A percentile compares a stretch with the other conserved stretches of the same genome.
These are phyloP conservation scores for Lacerta agilis DNA, from an alignment of 2,797 vertebrate species.

Conservation along the genomic window DNA sequence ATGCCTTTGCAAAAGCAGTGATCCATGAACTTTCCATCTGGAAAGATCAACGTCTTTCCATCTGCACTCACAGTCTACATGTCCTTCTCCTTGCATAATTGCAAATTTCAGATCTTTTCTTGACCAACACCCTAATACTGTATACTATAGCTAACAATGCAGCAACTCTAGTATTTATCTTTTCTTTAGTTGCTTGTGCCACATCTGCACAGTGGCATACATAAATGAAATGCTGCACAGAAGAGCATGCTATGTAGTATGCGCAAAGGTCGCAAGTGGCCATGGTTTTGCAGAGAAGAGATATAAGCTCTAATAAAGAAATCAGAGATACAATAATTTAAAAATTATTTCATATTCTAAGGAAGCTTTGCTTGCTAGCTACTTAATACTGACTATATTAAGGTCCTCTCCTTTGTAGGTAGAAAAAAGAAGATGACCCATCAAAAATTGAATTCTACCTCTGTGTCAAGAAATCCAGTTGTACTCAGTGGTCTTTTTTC, in stretches of 20 bases:
- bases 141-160: not conserved
- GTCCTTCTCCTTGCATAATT: not conserved
- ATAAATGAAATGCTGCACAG: not conserved
- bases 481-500: slow-evolving; percentile 83
- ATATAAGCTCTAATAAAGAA: slow-evolving; percentile 30
- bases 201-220: not conserved
- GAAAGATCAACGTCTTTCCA: not conserved
- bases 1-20: not conserved
- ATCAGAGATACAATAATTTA: slow-evolving; percentile 23
- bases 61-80: not conserved
- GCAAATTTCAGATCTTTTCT: not conserved
- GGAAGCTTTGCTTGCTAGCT: slow-evolving; percentile 42
- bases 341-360: slow-evolving; percentile 32
- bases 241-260: not conserved
- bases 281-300: not conserved
- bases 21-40: not conserved
- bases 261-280: slow-evolving; percentile 26
- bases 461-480: slow-evolving; percentile 83
- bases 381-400: slow-evolving; percentile 66
- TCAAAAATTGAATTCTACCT: slow-evolving; percentile 82
- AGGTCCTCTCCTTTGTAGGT: slow-evolving; percentile 63
- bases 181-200: not conserved
- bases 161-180: not conserved
- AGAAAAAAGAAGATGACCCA: slow-evolving; percentile 63
- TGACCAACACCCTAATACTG: not conserved